Percentiles rank a stretch among this genome's conserved stretches.
Evolutionary conservation across 2,113 vertebrate genomes (phyloP).

Genomic region (Zapus hudsonius): DNA sequence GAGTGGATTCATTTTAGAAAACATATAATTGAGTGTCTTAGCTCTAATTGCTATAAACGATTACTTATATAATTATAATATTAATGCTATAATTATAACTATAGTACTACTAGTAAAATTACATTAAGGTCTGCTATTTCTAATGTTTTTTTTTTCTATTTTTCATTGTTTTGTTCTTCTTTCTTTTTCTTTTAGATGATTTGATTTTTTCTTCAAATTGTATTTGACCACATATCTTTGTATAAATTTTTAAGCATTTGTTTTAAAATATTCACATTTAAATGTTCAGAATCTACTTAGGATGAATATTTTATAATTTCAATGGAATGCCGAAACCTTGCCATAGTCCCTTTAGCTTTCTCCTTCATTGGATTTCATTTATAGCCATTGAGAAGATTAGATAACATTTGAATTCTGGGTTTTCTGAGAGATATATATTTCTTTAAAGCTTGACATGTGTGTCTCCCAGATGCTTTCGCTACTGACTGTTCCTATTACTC

Average conservation of each 20-base stretch:
- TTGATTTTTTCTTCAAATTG: constrained; percentile 8
- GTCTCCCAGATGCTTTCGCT: neutral
- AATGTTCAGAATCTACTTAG: constrained; percentile 44
- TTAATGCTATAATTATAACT: neutral
- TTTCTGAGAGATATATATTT: too few relatives aligned
- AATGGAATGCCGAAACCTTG: neutral
- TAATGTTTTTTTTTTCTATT: constrained; percentile 9
- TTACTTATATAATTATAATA: neutral
- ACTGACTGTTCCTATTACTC: neutral
- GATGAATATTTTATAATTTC: constrained; percentile 54
- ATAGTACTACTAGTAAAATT: neutral
- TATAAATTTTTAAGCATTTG: constrained; percentile 43
- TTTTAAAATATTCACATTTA: constrained; percentile 46
- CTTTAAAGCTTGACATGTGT: too few relatives aligned
- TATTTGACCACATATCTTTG: neutral
- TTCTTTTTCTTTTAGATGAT: constrained; percentile 11
- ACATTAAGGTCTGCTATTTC: neutral
- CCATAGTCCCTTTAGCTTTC: neutral
- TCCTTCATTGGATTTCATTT: constrained; percentile 34
- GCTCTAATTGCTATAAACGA: neutral
- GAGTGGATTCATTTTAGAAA: neutral
- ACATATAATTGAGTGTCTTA: neutral
- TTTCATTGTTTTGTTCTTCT: neutral
- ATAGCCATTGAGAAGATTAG: neutral
- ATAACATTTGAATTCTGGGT: constrained; percentile 1